Conservation (phyloP, 2,888 invertebrate species). For the Ditula angustiorana region DNA sequence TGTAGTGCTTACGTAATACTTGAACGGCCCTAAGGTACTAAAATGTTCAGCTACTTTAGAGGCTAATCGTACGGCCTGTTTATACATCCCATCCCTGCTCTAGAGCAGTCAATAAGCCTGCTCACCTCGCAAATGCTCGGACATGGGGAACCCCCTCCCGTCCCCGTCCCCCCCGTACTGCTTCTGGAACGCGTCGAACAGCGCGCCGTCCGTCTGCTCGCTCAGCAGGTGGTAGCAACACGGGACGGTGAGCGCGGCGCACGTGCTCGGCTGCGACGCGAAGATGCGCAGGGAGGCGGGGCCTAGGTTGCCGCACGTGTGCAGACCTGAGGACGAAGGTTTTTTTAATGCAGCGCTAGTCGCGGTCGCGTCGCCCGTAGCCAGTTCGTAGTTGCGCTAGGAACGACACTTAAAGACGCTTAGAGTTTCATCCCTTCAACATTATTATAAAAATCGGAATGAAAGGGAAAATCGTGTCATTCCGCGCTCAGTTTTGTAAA, state of each 20-base stretch:
- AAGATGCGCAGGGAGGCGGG: slow-evolving; percentile 90
- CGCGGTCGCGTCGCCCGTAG: too few relatives aligned
- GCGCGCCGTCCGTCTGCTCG: slow-evolving; percentile 71
- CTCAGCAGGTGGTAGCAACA: slow-evolving; percentile 95
- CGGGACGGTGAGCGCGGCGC: slow-evolving; percentile 91
- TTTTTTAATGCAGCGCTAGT: not conserved
- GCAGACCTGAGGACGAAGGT: slow-evolving; percentile 86
- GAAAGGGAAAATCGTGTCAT: too few relatives aligned
- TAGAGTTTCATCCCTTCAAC: too few relatives aligned
- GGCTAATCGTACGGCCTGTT: too few relatives aligned
- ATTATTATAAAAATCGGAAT: too few relatives aligned
- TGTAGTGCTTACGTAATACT: too few relatives aligned
- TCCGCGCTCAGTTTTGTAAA: too few relatives aligned
- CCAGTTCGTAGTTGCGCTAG: too few relatives aligned
- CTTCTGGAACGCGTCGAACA: slow-evolving; percentile 72
- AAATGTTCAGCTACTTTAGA: too few relatives aligned
- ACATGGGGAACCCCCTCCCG: slow-evolving; percentile 88
- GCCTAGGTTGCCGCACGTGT: slow-evolving; percentile 95
- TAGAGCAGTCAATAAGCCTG: not conserved
- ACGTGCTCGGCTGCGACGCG: slow-evolving; percentile 77
- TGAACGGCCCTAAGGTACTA: too few relatives aligned
- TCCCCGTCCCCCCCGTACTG: slow-evolving; percentile 53
- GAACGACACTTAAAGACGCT: too few relatives aligned
- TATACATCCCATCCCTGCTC: too few relatives aligned
- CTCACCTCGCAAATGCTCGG: slow-evolving; percentile 82